Conservation (phyloP, 2,113 vertebrate genomes). For the Toxotes chatareus region DNA sequence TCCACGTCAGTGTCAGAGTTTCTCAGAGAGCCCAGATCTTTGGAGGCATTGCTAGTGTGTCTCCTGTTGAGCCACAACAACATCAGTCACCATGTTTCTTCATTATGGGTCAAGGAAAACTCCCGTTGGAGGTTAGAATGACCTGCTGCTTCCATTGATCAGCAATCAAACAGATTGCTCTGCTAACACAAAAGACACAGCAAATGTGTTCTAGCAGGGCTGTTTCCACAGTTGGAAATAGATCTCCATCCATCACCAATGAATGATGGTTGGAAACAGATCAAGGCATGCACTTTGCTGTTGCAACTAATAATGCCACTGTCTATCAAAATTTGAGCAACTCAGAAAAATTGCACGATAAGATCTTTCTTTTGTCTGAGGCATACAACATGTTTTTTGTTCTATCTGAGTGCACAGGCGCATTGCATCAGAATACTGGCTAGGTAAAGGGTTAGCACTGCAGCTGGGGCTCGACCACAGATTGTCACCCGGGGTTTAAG, state of each 20-base stretch:
- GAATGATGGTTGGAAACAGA: slow-evolving; percentile 42
- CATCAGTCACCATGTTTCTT: slow-evolving; percentile 45
- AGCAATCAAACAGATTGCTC: slow-evolving; percentile 27
- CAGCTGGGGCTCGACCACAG: slow-evolving; percentile 50
- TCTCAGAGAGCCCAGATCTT: slow-evolving; percentile 60
- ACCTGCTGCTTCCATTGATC: slow-evolving; percentile 33
- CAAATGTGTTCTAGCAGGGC: background rate
- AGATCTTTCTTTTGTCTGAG: background rate
- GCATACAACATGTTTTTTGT: slow-evolving; percentile 8
- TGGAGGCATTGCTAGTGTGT: slow-evolving; percentile 48
- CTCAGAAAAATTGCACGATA: background rate
- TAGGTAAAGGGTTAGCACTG: slow-evolving; percentile 48
- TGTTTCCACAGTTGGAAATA: slow-evolving; percentile 31
- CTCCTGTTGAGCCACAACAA: slow-evolving; percentile 43
- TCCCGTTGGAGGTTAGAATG: slow-evolving; percentile 27
- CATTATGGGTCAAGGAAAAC: slow-evolving; percentile 48
- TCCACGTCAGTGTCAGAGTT: slow-evolving; percentile 71
- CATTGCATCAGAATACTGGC: slow-evolving; percentile 33
- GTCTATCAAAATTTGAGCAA: slow-evolving; percentile 9
- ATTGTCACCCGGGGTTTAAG: slow-evolving; percentile 73
- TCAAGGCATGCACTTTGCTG: slow-evolving; percentile 6
- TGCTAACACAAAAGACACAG: slow-evolving; percentile 22
- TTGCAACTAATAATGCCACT: slow-evolving; percentile 11
- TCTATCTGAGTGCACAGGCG: background rate
- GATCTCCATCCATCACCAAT: slow-evolving; percentile 27